Evolutionary conservation across 2,113 vertebrate species (phyloP), one percentile per base, ranked within the genome.

Genomic region (Halcyon senegalensis): DNA sequence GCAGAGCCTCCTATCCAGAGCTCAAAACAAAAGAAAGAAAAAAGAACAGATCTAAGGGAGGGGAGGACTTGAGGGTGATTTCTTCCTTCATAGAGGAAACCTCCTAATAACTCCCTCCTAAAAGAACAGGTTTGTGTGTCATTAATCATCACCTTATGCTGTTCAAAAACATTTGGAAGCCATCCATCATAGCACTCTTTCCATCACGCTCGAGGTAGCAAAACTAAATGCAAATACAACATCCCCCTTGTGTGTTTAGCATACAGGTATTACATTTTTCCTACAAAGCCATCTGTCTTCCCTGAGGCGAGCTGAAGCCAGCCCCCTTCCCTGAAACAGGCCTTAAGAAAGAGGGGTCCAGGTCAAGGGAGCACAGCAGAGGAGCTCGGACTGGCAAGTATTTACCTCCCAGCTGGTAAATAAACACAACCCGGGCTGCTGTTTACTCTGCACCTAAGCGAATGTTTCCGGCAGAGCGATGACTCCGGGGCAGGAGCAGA

Each of bases 281-380:
- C 90, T 92, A 83, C 76, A 91, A 94, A 89, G 84, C 85, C 87
- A 91, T 81, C 64, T 94, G 69, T 51, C 87, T 92, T 59, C 75
- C 90, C 77, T 79, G 62, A 87, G 85, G 60, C 0, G 0, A 84
- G 64, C 63, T 86, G 68, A 80, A 93, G 73, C 55, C 80, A 95
- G 55, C 25, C 28, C 37, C 30, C 50, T 81, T 76, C 37, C 46
- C 96, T 92, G 73, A 89, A 96, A 70, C 7, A 78, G n/a, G 69
- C 33, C 16, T 64, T 60, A 72, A 89, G 70, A 84, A 73, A 48
- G 46, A 69, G 46, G 30, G 55, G n/a, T 64, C 39, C 87, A 70
- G 59, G n/a, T 64, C 39, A 91, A 75, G 33, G 4, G 6, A 95
- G 78, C 35, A 41, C 55, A 46, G 64, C 28, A 91, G 60, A 48